phyloP scores from a whole-genome alignment of 2,113 vertebrate species.

The Zootoca vivipara region DNA sequence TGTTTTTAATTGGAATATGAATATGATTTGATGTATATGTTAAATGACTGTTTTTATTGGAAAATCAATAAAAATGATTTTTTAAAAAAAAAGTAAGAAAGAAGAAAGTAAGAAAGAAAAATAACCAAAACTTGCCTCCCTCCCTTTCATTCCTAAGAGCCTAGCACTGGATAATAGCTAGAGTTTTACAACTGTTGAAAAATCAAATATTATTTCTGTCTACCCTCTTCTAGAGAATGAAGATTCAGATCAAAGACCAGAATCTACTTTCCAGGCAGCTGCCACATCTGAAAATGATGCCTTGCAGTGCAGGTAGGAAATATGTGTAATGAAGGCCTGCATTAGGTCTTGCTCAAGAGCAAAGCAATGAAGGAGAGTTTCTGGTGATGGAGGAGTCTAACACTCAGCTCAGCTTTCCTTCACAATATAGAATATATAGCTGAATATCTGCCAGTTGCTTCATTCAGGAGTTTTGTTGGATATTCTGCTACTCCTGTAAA shows the following conservation, averaged over 20 bases:
- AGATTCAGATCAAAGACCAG: conserved; percentile 56
- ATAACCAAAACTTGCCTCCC: neutral
- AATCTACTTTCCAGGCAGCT: conserved; percentile 34
- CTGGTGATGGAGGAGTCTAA: fast-evolving
- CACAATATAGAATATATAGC: neutral
- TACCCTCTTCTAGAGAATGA: conserved; percentile 69
- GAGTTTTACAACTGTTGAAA: neutral
- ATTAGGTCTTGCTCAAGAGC: neutral
- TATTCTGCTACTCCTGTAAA: neutral
- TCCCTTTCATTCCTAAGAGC: neutral
- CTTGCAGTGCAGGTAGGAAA: conserved; percentile 69
- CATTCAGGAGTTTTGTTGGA: fast-evolving
- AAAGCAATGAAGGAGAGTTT: neutral
- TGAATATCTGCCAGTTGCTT: neutral
- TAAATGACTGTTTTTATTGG: too few species aligned
- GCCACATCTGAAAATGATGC: conserved; percentile 43
- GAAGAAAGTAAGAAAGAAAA: too few species aligned
- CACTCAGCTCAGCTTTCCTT: neutral
- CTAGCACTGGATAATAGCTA: neutral
- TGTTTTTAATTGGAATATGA: too few species aligned
- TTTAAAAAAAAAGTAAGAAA: too few species aligned
- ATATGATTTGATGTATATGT: too few species aligned
- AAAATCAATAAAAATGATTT: too few species aligned
- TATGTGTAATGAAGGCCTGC: neutral
- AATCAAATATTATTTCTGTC: conserved; percentile 7